A percentile compares a stretch with the other conserved stretches of the same genome.
These are phyloP conservation scores for Stegana nigrithorax DNA, from an alignment of 2,888 invertebrate species.

Conservation along the genomic window DNA sequence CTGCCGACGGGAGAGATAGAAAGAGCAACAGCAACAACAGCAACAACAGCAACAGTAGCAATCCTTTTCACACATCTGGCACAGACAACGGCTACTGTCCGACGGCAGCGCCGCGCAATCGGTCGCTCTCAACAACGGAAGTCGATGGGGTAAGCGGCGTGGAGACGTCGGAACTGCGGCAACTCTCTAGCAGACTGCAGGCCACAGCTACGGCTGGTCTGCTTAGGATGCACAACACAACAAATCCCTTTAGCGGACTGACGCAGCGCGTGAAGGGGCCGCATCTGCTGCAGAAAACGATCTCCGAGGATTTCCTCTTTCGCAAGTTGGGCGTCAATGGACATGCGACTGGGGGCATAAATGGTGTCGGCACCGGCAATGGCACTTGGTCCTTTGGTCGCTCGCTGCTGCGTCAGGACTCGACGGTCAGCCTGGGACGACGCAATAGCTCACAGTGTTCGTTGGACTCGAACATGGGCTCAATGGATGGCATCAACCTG, in stretches of 20 bases:
- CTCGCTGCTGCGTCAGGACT: slow-evolving; percentile 62
- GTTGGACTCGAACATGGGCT: slow-evolving; percentile 52
- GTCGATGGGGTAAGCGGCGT: slow-evolving; percentile 1
- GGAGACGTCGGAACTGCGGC: slow-evolving; percentile 43
- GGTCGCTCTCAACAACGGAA: slow-evolving; percentile 62
- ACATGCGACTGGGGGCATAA: slow-evolving; percentile 23
- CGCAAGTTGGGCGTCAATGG: slow-evolving; percentile 51
- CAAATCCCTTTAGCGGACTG: slow-evolving; percentile 59
- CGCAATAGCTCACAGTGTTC: slow-evolving; percentile 66
- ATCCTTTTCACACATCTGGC: slow-evolving; percentile 41
- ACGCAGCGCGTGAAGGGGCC: slow-evolving; percentile 62
- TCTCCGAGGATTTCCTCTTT: slow-evolving; percentile 67
- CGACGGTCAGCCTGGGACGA: slow-evolving; percentile 55
- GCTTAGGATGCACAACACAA: slow-evolving; percentile 49
- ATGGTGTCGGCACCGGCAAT: slow-evolving; percentile 35
- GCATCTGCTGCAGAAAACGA: slow-evolving; percentile 67
- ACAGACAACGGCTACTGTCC: neutral
- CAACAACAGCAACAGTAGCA: slow-evolving; percentile 38
- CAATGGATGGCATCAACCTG: slow-evolving; percentile 62
- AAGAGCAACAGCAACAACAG: neutral
- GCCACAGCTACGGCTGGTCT: slow-evolving; percentile 25
- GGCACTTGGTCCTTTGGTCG: slow-evolving; percentile 63
- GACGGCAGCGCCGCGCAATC: slow-evolving; percentile 54
- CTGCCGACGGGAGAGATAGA: too few species aligned
- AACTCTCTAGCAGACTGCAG: slow-evolving; percentile 48